A percentile compares a stretch with the other conserved stretches of the same genome.
Conservation (phyloP, 2,797 vertebrate species). For the Hemitrygon akajei region DNA sequence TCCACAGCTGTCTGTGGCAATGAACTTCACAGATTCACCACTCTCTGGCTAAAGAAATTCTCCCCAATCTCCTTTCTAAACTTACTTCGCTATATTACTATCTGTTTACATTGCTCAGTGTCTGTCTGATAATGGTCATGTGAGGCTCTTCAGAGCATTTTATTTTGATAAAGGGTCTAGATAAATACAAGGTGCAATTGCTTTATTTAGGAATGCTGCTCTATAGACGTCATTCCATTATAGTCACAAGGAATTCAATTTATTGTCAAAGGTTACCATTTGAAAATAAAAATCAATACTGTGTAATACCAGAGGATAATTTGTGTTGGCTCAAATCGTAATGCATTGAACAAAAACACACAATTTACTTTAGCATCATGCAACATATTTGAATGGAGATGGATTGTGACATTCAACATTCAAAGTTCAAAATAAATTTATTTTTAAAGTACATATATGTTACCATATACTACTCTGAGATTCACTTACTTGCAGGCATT, state of each 20-base stretch:
- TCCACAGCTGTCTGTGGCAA: too few relatives aligned
- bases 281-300: slow-evolving; percentile 4
- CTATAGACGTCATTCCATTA: neutral
- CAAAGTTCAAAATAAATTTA: too few relatives aligned
- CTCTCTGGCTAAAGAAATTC: too few relatives aligned
- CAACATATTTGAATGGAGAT: neutral
- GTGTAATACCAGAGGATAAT: neutral
- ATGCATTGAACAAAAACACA: neutral
- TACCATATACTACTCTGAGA: too few relatives aligned
- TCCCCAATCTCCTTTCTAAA: too few relatives aligned
- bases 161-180: neutral
- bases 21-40: too few relatives aligned
- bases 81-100: neutral
- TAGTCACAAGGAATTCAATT: slow-evolving; percentile 1
- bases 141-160: neutral
- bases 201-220: neutral
- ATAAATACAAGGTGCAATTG: neutral
- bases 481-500: too few relatives aligned
- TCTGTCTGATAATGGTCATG: neutral
- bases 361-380: slow-evolving; percentile 6
- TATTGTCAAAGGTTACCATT: neutral
- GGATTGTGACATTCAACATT: neutral
- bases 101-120: neutral
- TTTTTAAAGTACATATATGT: too few relatives aligned
- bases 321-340: neutral